Evolutionary conservation across 1,140 invertebrate species (phyloP), one percentile per base, ranked within the genome.

Genomic region (Homarus americanus): DNA sequence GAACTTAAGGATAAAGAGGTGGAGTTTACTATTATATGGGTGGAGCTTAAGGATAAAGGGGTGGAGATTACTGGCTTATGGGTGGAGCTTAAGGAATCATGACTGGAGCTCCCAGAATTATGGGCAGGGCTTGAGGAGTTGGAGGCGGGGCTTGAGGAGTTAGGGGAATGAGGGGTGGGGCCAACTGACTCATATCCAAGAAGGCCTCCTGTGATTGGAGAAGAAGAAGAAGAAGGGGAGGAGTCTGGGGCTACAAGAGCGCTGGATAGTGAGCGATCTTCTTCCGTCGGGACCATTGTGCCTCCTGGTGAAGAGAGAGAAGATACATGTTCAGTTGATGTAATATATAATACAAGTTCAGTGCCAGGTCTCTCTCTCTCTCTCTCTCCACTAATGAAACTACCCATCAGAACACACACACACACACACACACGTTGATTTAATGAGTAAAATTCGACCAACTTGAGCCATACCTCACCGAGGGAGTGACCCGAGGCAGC

Each of bases 111-210:
- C 24, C 17, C 5, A 1, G n/a, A 32, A 7, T 4, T 0, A 9
- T 28, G n/a, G 63, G n/a, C 10, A 28, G 63, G 24, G 1, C 63
- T 69, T 69, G 10, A 0, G 63, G n/a, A 69, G n/a, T 9, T 4
- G 63, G n/a, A 32, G 63, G n/a, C n/a, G n/a, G 63, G 63, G 63
- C 63, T 69, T 32, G n/a, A n/a, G n/a, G n/a, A n/a, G n/a, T 49
- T 15, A 15, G 5, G 44, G 44, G 44, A 15, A 15, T 49, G 44
- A 15, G 5, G 44, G 44, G 44, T 7, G 44, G 44, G 44, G 44
- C 44, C 12, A n/a, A 58, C 53, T 1, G 53, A 58, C 0, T 58
- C 53, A 15, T 58, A 24, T 15, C 17, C 2, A 4, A 1, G 53
- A 24, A 24, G 0, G 4, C 12, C 4, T 1, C 20, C 15, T 58